Conservation (phyloP, 1,140 invertebrate genomes). For the Sycobia sp. region DNA sequence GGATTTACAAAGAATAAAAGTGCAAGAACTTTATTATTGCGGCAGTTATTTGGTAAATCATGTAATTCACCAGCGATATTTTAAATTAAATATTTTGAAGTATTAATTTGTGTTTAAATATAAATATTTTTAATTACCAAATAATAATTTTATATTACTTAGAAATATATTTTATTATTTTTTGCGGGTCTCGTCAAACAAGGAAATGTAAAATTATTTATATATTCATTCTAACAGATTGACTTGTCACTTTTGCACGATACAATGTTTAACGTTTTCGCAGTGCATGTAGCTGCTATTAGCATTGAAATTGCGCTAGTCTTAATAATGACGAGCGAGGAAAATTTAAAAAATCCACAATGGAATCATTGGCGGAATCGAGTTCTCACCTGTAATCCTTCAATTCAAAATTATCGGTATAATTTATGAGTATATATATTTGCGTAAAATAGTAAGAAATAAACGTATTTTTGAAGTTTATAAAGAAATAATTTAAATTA, state of each 20-base stretch:
- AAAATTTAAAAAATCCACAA: not conserved
- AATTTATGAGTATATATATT: not conserved
- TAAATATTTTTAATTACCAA: too few species aligned
- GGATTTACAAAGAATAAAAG: not conserved
- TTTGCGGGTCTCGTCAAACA: not conserved
- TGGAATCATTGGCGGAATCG: constrained; percentile 36
- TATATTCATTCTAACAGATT: constrained; percentile 35
- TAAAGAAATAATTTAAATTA: constrained; percentile 9
- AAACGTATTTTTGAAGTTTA: constrained; percentile 11
- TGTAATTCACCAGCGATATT: not conserved
- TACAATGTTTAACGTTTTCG: constrained; percentile 19
- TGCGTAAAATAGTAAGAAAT: not conserved
- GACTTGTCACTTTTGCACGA: constrained; percentile 43
- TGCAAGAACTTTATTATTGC: constrained; percentile 28
- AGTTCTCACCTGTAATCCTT: not conserved
- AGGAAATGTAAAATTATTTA: not conserved
- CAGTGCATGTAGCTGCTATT: constrained; percentile 23
- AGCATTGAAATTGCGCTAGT: constrained; percentile 34
- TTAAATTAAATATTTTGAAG: too few species aligned
- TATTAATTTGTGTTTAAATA: too few species aligned
- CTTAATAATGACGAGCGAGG: constrained; percentile 10
- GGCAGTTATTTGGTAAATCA: constrained; percentile 41
- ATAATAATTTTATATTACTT: too few species aligned
- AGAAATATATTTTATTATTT: not conserved
- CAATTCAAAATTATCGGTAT: constrained; percentile 14